Conservation (phyloP, 2,797 vertebrate genomes). For the Eleutherodactylus coqui region DNA sequence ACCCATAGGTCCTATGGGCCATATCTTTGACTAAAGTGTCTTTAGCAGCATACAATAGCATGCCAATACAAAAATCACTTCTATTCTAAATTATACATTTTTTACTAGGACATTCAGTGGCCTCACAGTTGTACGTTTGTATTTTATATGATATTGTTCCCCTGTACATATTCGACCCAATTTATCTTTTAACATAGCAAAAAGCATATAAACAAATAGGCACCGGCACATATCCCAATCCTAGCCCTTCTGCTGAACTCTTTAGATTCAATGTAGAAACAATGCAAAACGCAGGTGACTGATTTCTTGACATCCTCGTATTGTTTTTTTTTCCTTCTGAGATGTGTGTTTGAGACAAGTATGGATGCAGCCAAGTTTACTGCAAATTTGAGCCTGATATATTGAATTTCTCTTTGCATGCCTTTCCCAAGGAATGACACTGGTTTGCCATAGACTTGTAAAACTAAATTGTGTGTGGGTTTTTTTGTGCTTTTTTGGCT, state of each 20-base stretch:
- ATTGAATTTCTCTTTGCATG: slow-evolving; percentile 41
- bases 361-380: slow-evolving; percentile 45
- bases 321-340: slow-evolving; percentile 8
- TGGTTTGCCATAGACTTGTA: slow-evolving; percentile 40
- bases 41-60: neutral
- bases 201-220: neutral
- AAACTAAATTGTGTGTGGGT: slow-evolving; percentile 41
- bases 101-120: neutral
- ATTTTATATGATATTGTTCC: neutral
- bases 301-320: slow-evolving; percentile 16
- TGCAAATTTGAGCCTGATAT: slow-evolving; percentile 44
- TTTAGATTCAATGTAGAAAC: neutral
- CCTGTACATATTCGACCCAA: neutral
- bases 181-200: neutral
- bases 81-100: neutral
- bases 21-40: no score
- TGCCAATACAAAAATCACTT: neutral
- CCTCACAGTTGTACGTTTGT: neutral
- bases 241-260: neutral
- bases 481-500: slow-evolving; percentile 42
- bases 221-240: neutral
- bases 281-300: slow-evolving; percentile 22
- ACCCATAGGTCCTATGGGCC: no score
- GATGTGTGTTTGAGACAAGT: slow-evolving; percentile 25
- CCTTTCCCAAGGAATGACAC: slow-evolving; percentile 49